phyloP scores from a whole-genome alignment of 1,140 invertebrate species.

The Drosophila kikkawai region DNA sequence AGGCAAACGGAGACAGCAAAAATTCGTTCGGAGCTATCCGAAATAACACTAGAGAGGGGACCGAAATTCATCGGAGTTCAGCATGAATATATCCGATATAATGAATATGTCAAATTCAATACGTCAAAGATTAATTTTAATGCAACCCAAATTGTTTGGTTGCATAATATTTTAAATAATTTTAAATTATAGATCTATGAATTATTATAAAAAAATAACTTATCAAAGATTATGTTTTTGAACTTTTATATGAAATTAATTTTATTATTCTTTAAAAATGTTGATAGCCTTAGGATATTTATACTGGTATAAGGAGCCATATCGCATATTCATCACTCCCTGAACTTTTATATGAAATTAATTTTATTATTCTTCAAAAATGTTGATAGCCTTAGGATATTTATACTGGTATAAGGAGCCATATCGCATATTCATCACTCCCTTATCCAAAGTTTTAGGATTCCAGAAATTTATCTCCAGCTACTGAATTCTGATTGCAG shows the following conservation, averaged over 20 bases:
- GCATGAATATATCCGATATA: background rate
- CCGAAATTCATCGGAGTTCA: background rate
- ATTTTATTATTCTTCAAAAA: no score
- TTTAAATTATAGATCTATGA: background rate
- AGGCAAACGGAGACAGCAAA: conserved; percentile 5
- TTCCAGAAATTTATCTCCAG: conserved; percentile 9
- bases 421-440: background rate
- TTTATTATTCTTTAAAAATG: no score
- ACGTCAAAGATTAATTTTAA: background rate
- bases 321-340: background rate
- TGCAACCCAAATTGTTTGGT: background rate
- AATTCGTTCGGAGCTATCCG: conserved; percentile 8
- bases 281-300: background rate
- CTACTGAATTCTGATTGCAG: conserved; percentile 28
- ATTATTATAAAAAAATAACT: background rate
- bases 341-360: no score
- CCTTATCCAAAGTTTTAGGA: no score
- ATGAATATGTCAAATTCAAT: background rate
- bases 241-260: no score
- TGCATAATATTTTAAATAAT: background rate
- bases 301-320: no score
- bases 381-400: background rate
- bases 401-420: no score
- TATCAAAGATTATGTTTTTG: background rate
- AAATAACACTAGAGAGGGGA: background rate